Percentiles rank a stretch among this genome's conserved stretches.
These are phyloP conservation scores for Anneissia japonica DNA, from an alignment of 35 echinoderm and acorn worm genomes.

Conservation along the genomic window DNA sequence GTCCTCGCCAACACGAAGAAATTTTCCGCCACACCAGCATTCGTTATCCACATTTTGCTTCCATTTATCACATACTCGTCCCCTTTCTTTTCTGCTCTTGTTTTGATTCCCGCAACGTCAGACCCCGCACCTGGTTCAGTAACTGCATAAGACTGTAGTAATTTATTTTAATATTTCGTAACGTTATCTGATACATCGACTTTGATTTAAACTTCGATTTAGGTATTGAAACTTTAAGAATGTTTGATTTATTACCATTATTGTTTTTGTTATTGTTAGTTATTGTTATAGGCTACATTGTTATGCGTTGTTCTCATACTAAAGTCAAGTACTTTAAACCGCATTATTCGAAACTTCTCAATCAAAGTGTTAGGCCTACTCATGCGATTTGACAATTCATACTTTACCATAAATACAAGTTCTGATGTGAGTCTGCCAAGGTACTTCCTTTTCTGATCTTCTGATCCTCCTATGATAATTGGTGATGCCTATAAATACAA, in stretches of 20 bases:
- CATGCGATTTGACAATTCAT: too few relatives aligned
- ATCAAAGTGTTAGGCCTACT: too few relatives aligned
- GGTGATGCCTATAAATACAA: conserved; percentile 67
- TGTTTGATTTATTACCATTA: too few relatives aligned
- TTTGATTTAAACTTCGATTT: too few relatives aligned
- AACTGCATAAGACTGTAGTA: conserved; percentile 70
- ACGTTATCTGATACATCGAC: background rate
- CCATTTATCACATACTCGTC: conserved; percentile 95
- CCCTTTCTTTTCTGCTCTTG: conserved; percentile 82
- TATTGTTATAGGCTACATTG: too few relatives aligned
- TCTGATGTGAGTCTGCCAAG: conserved; percentile 68
- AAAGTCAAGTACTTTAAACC: too few relatives aligned
- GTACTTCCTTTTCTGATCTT: conserved; percentile 86
- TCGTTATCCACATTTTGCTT: conserved; percentile 98
- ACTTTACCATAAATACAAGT: conserved; percentile 76
- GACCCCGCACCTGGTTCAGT: conserved; percentile 93
- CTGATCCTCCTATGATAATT: conserved; percentile 64
- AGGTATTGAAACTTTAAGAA: too few relatives aligned
- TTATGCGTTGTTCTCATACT: too few relatives aligned
- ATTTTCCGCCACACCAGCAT: conserved; percentile 84
- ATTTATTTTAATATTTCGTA: background rate
- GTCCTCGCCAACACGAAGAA: conserved; percentile 93
- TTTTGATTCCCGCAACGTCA: conserved; percentile 70
- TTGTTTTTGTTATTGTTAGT: too few relatives aligned
- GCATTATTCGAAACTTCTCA: too few relatives aligned